Evolutionary conservation across 2,797 vertebrate species (phyloP).

Genomic region (Naso thynnoides): DNA sequence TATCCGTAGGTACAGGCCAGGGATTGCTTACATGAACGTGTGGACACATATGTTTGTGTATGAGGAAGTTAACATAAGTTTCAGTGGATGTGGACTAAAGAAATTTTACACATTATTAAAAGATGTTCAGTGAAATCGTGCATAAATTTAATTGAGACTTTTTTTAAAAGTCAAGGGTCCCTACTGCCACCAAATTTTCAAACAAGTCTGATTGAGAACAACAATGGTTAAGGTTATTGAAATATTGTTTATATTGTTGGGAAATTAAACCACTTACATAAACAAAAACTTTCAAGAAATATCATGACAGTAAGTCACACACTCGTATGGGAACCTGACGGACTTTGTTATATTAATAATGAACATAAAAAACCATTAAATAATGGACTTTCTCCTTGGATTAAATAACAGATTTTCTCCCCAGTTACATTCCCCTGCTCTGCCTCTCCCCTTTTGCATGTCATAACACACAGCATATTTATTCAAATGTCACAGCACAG

Average conservation of each 20-base stretch:
- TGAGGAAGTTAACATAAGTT: neutral
- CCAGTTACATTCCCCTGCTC: too few species aligned
- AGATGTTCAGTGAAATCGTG: neutral
- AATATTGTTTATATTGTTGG: neutral
- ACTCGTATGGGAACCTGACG: too few species aligned
- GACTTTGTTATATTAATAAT: too few species aligned
- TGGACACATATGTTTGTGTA: neutral
- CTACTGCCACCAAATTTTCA: neutral
- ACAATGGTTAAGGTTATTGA: neutral
- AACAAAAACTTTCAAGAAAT: neutral
- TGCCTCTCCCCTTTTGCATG: neutral
- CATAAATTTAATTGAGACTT: neutral
- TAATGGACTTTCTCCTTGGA: too few species aligned
- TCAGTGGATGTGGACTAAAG: neutral
- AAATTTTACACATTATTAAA: neutral
- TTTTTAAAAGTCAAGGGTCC: neutral
- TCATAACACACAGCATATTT: neutral
- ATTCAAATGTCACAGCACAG: neutral
- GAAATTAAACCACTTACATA: neutral
- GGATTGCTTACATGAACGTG: neutral
- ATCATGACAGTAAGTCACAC: too few species aligned
- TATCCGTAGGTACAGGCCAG: neutral
- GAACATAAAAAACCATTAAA: too few species aligned
- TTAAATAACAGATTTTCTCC: too few species aligned
- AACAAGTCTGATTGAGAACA: too few species aligned